These are phyloP conservation scores for Corythucha ciliata DNA, from an alignment of 2,888 invertebrate genomes.

Conservation along the genomic window DNA sequence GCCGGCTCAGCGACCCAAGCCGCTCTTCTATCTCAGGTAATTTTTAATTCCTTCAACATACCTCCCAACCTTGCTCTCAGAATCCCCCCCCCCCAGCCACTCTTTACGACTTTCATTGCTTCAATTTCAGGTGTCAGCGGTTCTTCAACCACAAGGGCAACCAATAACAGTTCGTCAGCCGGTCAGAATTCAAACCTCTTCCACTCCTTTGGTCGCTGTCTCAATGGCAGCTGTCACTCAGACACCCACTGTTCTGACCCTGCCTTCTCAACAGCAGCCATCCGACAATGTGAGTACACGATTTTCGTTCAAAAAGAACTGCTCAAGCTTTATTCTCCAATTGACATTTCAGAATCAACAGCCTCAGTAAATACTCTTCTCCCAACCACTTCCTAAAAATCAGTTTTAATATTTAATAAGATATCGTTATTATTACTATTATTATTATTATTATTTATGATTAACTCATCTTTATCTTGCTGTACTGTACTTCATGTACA, in stretches of 20 bases:
- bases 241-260: slow-evolving; percentile 30
- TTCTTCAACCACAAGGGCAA: slow-evolving; percentile 44
- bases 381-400: no score
- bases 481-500: no score
- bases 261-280: slow-evolving; percentile 30
- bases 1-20: slow-evolving; percentile 44
- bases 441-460: no score
- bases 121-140: slow-evolving; percentile 44
- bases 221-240: slow-evolving; percentile 51
- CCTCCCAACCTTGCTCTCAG: background rate
- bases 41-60: no score
- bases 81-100: background rate
- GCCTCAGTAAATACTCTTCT: no score
- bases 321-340: no score
- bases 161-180: slow-evolving; percentile 46
- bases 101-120: background rate
- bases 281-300: slow-evolving; percentile 21
- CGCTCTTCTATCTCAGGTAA: slow-evolving; percentile 46
- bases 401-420: no score
- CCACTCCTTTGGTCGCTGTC: slow-evolving; percentile 49
- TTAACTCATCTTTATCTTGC: no score
- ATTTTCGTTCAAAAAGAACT: no score
- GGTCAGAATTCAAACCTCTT: slow-evolving; percentile 49
- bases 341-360: no score
- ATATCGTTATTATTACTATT: no score